Percentiles rank a stretch among this genome's conserved stretches.
These are phyloP conservation scores for Agrochola circellaris DNA, from an alignment of 2,888 invertebrate species.

Conservation along the genomic window DNA sequence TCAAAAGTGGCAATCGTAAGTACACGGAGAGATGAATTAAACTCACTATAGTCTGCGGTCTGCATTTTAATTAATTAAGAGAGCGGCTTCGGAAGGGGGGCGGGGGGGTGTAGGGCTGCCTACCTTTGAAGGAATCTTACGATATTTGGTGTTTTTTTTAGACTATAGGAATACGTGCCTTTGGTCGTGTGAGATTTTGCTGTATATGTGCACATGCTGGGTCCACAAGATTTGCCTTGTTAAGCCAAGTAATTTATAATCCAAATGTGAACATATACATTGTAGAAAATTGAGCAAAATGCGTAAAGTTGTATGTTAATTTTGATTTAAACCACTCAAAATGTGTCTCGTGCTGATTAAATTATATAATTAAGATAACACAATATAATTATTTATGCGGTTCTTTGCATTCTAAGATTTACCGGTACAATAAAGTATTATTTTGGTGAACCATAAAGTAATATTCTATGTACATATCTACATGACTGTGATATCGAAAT, in stretches of 20 bases:
- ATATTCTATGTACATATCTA: neutral
- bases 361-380: neutral
- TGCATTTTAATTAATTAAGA: conserved; percentile 90
- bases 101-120: conserved; percentile 51
- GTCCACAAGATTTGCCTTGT: neutral
- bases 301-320: neutral
- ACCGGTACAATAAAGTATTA: no score
- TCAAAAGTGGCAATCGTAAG: conserved; percentile 80
- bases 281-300: no score
- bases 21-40: conserved; percentile 74
- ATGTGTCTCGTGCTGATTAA: neutral
- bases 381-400: no score
- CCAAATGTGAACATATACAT: neutral
- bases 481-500: neutral
- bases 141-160: conserved; percentile 6
- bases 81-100: conserved; percentile 65
- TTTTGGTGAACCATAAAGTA: neutral
- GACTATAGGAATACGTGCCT: neutral
- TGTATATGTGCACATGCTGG: no score
- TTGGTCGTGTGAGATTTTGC: neutral
- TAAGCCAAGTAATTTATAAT: neutral
- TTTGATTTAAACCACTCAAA: neutral
- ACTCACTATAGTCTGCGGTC: conserved; percentile 83
- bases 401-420: no score
- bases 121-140: conserved; percentile 1